phyloP scores from a whole-genome alignment of 1,140 invertebrate species.

The Bombus turneri region DNA sequence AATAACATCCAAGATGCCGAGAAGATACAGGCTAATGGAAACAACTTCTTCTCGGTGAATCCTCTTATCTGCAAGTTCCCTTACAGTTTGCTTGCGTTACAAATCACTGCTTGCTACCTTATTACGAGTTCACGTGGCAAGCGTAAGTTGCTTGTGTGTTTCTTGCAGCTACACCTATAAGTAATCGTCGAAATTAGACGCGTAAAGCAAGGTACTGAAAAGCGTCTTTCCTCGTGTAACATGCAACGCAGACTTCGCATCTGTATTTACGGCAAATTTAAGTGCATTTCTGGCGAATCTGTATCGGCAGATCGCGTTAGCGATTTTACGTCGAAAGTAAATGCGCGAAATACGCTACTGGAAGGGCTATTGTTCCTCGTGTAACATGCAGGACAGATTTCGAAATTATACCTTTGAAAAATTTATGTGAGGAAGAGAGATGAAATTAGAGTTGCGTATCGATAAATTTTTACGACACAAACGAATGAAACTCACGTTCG shows the following conservation, averaged over 20 bases:
- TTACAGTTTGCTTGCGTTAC: neutral
- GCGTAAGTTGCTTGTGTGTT: neutral
- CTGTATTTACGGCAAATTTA: neutral
- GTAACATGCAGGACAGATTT: neutral
- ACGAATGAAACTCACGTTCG: neutral
- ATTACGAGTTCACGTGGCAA: neutral
- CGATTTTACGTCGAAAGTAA: no score
- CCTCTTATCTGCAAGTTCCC: neutral
- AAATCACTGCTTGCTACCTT: neutral
- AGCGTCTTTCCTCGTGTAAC: neutral
- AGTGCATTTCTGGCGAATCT: no score
- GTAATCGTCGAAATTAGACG: neutral
- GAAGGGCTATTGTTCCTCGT: neutral
- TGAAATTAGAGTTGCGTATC: neutral
- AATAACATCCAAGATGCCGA: neutral
- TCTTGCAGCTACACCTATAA: neutral
- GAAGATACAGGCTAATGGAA: neutral
- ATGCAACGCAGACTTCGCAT: neutral
- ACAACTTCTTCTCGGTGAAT: neutral
- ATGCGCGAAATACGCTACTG: neutral
- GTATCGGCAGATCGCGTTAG: no score
- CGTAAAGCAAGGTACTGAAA: neutral
- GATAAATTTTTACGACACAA: neutral
- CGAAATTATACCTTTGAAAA: neutral
- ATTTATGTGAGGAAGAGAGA: fast-evolving